Evolutionary conservation across 1,140 invertebrate genomes (phyloP).

Genomic region (Pantala flavescens): DNA sequence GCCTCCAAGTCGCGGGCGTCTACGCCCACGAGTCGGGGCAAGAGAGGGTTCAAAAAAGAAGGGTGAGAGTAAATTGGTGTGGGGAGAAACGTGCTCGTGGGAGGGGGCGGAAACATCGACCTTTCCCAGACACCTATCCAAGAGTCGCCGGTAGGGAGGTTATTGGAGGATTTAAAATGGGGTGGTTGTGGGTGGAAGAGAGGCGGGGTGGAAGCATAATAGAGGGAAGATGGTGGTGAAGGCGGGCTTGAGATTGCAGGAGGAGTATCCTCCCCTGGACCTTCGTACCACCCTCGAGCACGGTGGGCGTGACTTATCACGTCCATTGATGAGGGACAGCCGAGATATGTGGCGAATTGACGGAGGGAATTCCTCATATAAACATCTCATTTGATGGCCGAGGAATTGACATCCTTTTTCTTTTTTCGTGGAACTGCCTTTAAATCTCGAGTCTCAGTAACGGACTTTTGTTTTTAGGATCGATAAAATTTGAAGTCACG

Average conservation of each 20-base stretch:
- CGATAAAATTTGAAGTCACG: no score
- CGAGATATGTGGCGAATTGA: no score
- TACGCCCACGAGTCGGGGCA: not conserved
- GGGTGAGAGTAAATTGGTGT: not conserved
- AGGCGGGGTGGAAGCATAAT: not conserved
- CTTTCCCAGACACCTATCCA: constrained; percentile 3
- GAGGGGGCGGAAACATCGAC: not conserved
- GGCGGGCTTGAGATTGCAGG: not conserved
- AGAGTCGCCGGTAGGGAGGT: not conserved
- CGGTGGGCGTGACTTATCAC: not conserved
- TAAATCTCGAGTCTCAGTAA: no score
- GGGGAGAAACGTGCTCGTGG: not conserved
- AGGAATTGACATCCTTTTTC: no score
- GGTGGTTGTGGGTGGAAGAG: not conserved
- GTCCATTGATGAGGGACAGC: not conserved
- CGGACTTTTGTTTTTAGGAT: no score
- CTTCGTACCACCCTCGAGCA: not conserved
- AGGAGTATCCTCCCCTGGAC: not conserved
- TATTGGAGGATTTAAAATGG: not conserved
- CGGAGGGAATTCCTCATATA: no score
- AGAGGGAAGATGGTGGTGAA: not conserved
- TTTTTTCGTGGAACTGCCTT: no score
- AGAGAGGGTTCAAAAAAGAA: not conserved
- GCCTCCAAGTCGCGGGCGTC: not conserved
- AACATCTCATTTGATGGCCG: no score